Percentiles rank a stretch among this genome's conserved stretches.
Evolutionary conservation across 2,797 vertebrate genomes (phyloP).

Genomic region (Cryptoprocta ferox): DNA sequence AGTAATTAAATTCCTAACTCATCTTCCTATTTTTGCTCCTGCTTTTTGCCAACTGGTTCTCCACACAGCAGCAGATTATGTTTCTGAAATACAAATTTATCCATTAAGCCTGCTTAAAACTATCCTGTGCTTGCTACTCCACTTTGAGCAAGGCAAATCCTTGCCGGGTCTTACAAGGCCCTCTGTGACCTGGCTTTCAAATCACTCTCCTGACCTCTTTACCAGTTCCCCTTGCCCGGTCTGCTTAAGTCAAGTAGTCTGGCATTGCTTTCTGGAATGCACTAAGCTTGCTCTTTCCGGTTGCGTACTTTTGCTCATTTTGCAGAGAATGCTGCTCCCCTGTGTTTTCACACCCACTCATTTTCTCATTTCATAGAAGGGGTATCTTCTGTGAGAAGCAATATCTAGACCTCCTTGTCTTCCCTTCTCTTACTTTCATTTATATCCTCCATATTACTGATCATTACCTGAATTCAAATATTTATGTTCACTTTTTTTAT

Average conservation of each 20-base stretch:
- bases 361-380: not conserved
- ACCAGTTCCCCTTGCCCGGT: not conserved
- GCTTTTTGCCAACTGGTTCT: not conserved
- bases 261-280: not conserved
- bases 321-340: not conserved
- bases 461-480: not conserved
- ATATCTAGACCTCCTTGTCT: not conserved
- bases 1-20: not conserved
- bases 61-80: not conserved
- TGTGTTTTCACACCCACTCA: not conserved
- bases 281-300: not conserved
- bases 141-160: not conserved
- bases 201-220: not conserved
- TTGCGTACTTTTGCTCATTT: not conserved
- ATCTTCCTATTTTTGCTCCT: not conserved
- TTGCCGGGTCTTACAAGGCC: not conserved
- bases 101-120: not conserved
- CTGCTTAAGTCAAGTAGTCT: not conserved
- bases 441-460: not conserved
- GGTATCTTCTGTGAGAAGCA: not conserved
- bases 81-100: not conserved
- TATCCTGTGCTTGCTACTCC: not conserved
- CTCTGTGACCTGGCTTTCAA: not conserved
- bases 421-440: not conserved
- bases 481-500: not conserved